Evolutionary conservation across 2,888 invertebrate genomes (phyloP), one percentile per base, ranked within the genome.

Genomic region (Emmelina monodactyla): DNA sequence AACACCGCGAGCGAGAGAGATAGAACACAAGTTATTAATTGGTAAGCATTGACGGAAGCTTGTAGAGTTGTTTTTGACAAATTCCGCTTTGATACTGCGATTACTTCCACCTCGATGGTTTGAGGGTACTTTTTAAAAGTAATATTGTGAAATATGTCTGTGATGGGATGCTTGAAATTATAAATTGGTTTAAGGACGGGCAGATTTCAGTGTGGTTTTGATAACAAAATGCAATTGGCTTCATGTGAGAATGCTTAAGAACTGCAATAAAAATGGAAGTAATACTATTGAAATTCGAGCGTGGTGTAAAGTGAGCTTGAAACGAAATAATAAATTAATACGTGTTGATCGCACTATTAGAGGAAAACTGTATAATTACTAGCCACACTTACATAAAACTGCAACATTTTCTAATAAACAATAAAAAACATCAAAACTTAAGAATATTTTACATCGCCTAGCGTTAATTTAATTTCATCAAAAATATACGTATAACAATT

Each of bases 31-130:
- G 66, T 76, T 76, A 78, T 79, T 79, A 79, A 79, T 79, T 78
- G 76, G 72, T 70, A 60, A 56, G 73, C 76, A 79, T 79, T 78
- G 79, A 76, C 73, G 71, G 70, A 72, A 72, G 69, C 71, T 69
- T 69, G 69, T 61, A 60, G 57, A 51, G 59, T 65, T 78, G 78
- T 76, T 78, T 79, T 78, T 78, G 78, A 79, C 79, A 79, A 79
- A 78, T 78, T 78, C 67, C 58, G 61, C 75, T 78, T 79, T 78
- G 76, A 79, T 78, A 76, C 72, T 62, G 55, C 69, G 73, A 78
- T 79, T 79, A 75, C 67, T 73, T 73, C 68, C 73, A 69, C 69
- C 70, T 72, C 71, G 55, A 67, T 67, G 67, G 66, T 65, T 65
- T 45, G 52, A 55, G 69, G 68, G 68, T 9, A n/a, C 25, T 11